Conservation (phyloP, 2,888 invertebrate species). For the Conops quadrifasciatus region DNA sequence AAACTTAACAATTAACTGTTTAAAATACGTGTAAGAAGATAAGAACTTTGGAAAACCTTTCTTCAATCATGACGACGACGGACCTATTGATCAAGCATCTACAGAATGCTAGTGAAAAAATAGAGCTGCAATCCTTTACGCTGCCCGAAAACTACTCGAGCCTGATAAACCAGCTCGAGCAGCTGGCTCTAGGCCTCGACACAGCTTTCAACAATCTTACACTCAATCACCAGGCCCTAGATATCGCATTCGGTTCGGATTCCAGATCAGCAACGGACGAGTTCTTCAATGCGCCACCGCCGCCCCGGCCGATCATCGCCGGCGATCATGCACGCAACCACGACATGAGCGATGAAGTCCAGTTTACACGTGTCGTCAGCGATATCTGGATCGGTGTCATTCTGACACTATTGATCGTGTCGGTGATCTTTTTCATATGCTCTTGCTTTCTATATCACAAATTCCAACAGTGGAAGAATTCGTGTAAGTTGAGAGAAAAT, state of each 20-base stretch:
- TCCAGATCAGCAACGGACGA: conserved; percentile 44
- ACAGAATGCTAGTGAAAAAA: conserved; percentile 48
- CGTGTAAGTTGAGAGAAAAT: conserved; percentile 66
- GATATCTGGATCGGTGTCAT: conserved; percentile 74
- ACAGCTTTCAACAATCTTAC: conserved; percentile 58
- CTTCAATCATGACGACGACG: conserved; percentile 37
- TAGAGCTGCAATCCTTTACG: conserved; percentile 55
- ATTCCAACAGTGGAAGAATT: conserved; percentile 72
- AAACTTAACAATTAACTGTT: no score
- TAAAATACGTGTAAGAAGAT: not conserved
- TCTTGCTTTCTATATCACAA: conserved; percentile 72
- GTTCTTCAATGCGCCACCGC: conserved; percentile 42
- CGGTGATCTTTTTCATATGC: conserved; percentile 72
- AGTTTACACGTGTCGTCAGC: conserved; percentile 69
- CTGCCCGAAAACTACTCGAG: conserved; percentile 61
- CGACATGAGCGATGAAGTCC: conserved; percentile 55
- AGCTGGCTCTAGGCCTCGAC: conserved; percentile 59
- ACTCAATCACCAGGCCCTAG: conserved; percentile 57
- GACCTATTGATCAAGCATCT: conserved; percentile 22
- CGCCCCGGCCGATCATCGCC: conserved; percentile 49
- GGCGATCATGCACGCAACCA: conserved; percentile 48
- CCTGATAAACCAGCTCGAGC: conserved; percentile 61
- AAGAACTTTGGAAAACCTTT: conserved; percentile 26
- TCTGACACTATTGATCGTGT: conserved; percentile 70
- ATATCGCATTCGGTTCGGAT: conserved; percentile 46